Evolutionary conservation across 2,113 vertebrate genomes (phyloP).

Genomic region (Podiceps cristatus): DNA sequence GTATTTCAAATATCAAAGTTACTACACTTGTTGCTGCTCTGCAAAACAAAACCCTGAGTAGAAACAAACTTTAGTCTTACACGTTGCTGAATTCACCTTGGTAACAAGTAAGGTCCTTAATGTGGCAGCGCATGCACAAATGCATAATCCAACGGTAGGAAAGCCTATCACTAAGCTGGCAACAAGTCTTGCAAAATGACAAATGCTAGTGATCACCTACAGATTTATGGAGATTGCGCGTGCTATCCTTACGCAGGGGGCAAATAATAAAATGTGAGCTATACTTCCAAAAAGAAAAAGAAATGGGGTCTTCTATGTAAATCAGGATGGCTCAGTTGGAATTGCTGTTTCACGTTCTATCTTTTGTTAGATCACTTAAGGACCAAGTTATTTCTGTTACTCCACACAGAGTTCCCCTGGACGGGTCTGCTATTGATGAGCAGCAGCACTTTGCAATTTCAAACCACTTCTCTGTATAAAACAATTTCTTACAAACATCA

Average conservation of each 20-base stretch:
- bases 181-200: not conserved
- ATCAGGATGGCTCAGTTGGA: not conserved
- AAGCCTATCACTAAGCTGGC: not conserved
- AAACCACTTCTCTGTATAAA: not conserved
- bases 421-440: not conserved
- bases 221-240: not conserved
- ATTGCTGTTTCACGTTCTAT: not conserved
- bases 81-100: not conserved
- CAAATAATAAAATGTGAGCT: not conserved
- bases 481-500: not conserved
- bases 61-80: not conserved
- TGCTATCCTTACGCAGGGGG: not conserved
- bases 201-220: not conserved
- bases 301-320: not conserved
- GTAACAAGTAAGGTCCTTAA: not conserved
- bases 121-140: not conserved
- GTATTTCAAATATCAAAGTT: not conserved
- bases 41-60: not conserved
- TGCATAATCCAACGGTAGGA: not conserved
- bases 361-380: not conserved
- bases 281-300: not conserved
- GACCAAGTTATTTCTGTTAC: not conserved
- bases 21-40: not conserved
- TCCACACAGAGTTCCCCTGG: not conserved
- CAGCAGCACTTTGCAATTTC: not conserved